Percentiles rank a stretch among this genome's conserved stretches.
phyloP scores from a whole-genome alignment of 2,113 vertebrate genomes.

The Zosterops japonicus region DNA sequence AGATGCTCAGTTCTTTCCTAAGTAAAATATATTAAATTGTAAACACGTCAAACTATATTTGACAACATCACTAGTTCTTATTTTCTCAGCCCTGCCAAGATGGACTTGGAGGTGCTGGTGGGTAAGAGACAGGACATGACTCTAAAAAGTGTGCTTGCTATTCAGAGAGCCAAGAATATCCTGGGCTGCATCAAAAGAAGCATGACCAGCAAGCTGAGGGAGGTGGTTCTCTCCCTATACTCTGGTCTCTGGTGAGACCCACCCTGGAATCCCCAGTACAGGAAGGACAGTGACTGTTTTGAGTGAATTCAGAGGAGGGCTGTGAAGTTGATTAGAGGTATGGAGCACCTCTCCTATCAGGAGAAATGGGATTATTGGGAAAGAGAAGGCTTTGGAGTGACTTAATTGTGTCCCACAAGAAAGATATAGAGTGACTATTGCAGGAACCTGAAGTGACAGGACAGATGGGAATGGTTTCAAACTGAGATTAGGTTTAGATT shows the following conservation, averaged over 20 bases:
- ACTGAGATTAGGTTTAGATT: not conserved
- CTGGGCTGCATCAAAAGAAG: not conserved
- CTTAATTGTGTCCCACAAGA: not conserved
- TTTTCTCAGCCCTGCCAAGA: not conserved
- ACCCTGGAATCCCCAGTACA: not conserved
- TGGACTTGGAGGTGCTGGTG: not conserved
- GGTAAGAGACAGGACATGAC: not conserved
- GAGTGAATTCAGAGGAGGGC: not conserved
- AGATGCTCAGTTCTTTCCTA: not conserved
- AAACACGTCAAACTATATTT: not conserved
- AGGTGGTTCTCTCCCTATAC: not conserved
- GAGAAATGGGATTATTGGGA: not conserved
- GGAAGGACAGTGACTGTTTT: not conserved
- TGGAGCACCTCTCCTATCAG: not conserved
- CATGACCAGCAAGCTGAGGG: not conserved
- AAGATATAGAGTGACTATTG: not conserved
- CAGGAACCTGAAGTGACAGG: not conserved
- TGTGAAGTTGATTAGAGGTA: no score
- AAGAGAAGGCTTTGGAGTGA: not conserved
- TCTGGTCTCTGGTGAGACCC: not conserved
- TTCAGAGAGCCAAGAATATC: not conserved
- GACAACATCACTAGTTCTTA: not conserved
- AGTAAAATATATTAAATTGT: not conserved
- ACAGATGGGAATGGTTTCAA: not conserved
- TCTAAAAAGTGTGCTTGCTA: not conserved